A percentile compares a stretch with the other conserved stretches of the same genome.
Evolutionary conservation across 2,113 vertebrate genomes (phyloP).

Genomic region (Motacilla alba): DNA sequence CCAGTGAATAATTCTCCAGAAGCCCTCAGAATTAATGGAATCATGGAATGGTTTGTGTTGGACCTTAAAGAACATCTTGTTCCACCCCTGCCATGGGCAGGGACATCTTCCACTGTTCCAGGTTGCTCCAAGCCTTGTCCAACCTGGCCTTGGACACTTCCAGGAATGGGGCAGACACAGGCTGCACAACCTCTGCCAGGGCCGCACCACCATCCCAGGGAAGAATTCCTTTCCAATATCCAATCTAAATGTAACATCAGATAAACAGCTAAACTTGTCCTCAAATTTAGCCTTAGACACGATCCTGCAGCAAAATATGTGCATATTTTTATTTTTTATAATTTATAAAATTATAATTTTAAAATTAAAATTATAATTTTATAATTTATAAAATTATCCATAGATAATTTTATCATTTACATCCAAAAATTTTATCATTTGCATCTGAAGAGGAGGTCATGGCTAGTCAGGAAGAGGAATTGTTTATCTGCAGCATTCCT

Average conservation of each 20-base stretch:
- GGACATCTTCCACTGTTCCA: not conserved
- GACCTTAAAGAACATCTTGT: accelerated
- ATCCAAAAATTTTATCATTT: not conserved
- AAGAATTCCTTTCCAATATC: not conserved
- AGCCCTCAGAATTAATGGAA: not conserved
- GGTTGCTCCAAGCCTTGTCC: accelerated
- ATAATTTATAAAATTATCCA: not conserved
- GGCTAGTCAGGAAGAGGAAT: not conserved
- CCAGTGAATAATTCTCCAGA: not conserved
- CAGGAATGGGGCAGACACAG: not conserved
- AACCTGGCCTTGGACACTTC: not conserved
- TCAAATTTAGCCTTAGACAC: not conserved
- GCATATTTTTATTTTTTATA: not conserved
- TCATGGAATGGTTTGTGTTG: not conserved
- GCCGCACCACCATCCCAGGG: not conserved
- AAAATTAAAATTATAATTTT: not conserved
- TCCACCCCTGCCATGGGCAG: not conserved
- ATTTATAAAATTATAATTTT: not conserved
- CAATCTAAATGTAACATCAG: accelerated
- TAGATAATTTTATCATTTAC: not conserved
- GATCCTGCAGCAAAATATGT: not conserved
- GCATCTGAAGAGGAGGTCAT: not conserved
- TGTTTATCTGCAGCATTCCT: not conserved
- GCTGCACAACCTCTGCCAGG: not conserved
- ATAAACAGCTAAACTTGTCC: not conserved